A percentile compares a stretch with the other conserved stretches of the same genome.
Conservation (phyloP, 1,140 invertebrate species). For the Drosophila paulistorum region DNA sequence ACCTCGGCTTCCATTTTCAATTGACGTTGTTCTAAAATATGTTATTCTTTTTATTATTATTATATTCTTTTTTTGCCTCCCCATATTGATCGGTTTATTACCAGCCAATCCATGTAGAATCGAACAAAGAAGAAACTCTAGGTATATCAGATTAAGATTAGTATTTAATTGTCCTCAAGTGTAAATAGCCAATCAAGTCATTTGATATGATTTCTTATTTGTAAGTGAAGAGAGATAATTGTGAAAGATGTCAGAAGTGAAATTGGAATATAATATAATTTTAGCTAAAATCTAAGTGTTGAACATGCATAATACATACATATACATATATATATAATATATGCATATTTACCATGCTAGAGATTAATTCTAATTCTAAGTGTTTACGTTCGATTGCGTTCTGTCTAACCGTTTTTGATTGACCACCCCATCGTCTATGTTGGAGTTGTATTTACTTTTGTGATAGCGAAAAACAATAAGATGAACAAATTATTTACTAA, state of each 20-base stretch:
- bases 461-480: slow-evolving; percentile 77
- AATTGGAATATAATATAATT: slow-evolving; percentile 44
- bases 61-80: background rate
- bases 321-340: slow-evolving; percentile 16
- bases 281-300: slow-evolving; percentile 72
- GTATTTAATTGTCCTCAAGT: slow-evolving; percentile 38
- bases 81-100: background rate
- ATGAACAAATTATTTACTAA: slow-evolving; percentile 58
- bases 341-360: slow-evolving; percentile 38
- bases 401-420: slow-evolving; percentile 8
- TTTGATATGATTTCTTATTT: slow-evolving; percentile 73
- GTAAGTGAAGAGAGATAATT: slow-evolving; percentile 31
- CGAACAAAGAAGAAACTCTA: slow-evolving; percentile 31
- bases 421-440: slow-evolving; percentile 42
- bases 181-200: slow-evolving; percentile 69
- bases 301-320: slow-evolving; percentile 44
- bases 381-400: slow-evolving; percentile 39
- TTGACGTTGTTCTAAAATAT: background rate
- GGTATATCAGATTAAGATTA: slow-evolving; percentile 36
- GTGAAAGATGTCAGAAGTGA: slow-evolving; percentile 28
- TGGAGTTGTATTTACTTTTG: slow-evolving; percentile 79
- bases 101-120: slow-evolving; percentile 5
- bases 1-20: slow-evolving; percentile 19
- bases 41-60: slow-evolving; percentile 1
- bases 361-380: slow-evolving; percentile 60